Conservation (phyloP, 2,113 vertebrate genomes). For the Apteryx mantelli region DNA sequence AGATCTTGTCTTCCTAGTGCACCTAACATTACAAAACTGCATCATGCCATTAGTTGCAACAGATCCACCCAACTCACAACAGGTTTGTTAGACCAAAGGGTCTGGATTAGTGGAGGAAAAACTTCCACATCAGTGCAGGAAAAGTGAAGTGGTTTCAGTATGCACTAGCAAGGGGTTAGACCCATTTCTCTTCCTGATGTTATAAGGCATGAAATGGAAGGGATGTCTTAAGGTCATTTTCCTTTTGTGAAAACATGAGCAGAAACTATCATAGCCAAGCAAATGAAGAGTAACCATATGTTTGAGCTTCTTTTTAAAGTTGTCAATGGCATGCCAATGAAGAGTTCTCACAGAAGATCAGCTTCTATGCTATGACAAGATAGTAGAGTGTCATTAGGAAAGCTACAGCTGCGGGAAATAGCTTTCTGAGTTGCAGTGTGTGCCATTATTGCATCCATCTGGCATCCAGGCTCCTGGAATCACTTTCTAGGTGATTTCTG, state of each 20-base stretch:
- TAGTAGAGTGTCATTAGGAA: neutral
- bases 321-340: neutral
- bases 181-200: rapidly evolving
- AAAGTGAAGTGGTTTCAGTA: neutral
- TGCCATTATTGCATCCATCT: neutral
- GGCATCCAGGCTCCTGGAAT: neutral
- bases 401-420: neutral
- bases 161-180: neutral
- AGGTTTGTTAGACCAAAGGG: neutral
- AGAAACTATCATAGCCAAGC: neutral
- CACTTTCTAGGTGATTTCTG: neutral
- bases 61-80: neutral
- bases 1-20: neutral
- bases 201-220: neutral
- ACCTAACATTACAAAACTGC: neutral
- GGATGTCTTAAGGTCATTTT: neutral
- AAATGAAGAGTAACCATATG: neutral
- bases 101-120: neutral
- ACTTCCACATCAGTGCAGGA: neutral
- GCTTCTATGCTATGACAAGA: neutral
- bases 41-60: neutral
- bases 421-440: neutral
- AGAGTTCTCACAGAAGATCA: neutral
- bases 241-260: neutral
- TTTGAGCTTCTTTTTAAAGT: neutral